Evolutionary conservation across 1,140 invertebrate genomes (phyloP), one percentile per base, ranked within the genome.

Genomic region (Spodoptera litura): DNA sequence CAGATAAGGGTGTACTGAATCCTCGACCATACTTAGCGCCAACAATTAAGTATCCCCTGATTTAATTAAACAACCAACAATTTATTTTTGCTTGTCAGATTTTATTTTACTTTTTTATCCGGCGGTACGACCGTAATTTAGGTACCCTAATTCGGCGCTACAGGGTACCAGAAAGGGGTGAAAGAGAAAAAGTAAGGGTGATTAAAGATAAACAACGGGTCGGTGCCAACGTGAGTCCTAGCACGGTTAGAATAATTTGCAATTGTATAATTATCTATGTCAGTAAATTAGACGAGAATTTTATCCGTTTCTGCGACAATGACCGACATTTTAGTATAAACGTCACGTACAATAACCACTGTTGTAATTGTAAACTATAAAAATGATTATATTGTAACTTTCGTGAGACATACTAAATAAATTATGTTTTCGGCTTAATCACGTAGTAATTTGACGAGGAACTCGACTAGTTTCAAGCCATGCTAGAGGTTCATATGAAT

Each of bases 131-230:
- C 81, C 79, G 83, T 89, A 88, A 91, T 90, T 89, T 89, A 89
- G 86, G 84, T 84, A 82, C 84, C 89, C 88, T 87, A 88, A 90
- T 89, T 83, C 86, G 49, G 55, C 78, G 78, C 79, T 81, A 84
- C 81, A 70, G 84, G 80, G 78, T 75, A 84, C 81, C 79, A 71
- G 59, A 73, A 83, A 83, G 84, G 91, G 91, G 90, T 91, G 87
- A 87, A 81, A 85, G 85, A 84, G 87, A 86, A 89, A 89, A 91
- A 89, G 83, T 86, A 85, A 88, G 90, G 90, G 90, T 88, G 89
- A 93, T 93, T 91, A 89, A 90, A 92, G 92, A 93, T 93, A 94
- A 93, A 93, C 89, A 93, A 89, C 85, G 86, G 83, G 85, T 87
- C 75, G 71, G 59, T 56, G 62, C 59, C 72, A 87, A 88, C 87